A percentile compares a stretch with the other conserved stretches of the same genome.
phyloP scores from a whole-genome alignment of 2,888 invertebrate genomes.

The Molanna angustata region DNA sequence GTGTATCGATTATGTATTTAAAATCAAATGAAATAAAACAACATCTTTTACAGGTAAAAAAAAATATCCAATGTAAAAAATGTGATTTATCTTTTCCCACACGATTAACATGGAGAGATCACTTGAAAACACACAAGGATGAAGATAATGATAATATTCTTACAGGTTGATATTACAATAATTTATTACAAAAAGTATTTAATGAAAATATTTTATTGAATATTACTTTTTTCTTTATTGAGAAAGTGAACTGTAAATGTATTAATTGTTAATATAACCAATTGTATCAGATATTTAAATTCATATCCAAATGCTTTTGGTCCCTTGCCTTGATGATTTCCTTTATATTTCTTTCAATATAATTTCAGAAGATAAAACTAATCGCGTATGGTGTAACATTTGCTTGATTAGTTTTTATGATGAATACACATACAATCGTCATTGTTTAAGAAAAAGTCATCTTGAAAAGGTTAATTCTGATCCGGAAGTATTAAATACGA shows the following conservation, averaged over 20 bases:
- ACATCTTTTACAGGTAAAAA: too few relatives aligned
- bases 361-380: not conserved
- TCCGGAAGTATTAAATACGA: constrained; percentile 6
- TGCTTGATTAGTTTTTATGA: constrained; percentile 23
- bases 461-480: constrained; percentile 8
- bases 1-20: too few relatives aligned
- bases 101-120: too few relatives aligned
- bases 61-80: too few relatives aligned
- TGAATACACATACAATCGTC: constrained; percentile 23
- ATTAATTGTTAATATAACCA: not conserved
- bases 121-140: too few relatives aligned
- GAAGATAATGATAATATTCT: too few relatives aligned
- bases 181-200: too few relatives aligned
- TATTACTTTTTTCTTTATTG: not conserved
- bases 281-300: not conserved
- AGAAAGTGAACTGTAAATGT: not conserved
- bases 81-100: too few relatives aligned
- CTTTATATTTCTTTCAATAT: not conserved
- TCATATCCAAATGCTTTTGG: too few relatives aligned
- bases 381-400: constrained; percentile 23
- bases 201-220: not conserved
- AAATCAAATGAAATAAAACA: too few relatives aligned
- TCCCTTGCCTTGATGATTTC: too few relatives aligned
- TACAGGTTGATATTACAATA: too few relatives aligned
- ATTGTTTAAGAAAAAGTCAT: constrained; percentile 24